A percentile compares a stretch with the other conserved stretches of the same genome.
These are phyloP conservation scores for Ennomos erosarius DNA, from an alignment of 2,888 invertebrate genomes.

Conservation along the genomic window DNA sequence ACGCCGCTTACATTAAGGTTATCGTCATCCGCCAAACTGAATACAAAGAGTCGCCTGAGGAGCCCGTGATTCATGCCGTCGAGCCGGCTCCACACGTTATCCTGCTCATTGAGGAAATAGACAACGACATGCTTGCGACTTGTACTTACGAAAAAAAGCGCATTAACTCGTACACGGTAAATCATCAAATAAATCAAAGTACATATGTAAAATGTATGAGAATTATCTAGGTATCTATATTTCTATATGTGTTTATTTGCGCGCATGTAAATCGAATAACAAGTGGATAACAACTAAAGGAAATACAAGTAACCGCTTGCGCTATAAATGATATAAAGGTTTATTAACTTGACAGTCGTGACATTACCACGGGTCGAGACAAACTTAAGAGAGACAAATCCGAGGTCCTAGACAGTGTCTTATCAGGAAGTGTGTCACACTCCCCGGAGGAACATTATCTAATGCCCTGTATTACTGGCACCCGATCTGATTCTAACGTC, in stretches of 20 bases:
- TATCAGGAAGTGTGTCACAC: slow-evolving; percentile 60
- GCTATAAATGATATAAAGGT: slow-evolving; percentile 46
- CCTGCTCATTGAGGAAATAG: slow-evolving; percentile 68
- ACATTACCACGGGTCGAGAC: slow-evolving; percentile 47
- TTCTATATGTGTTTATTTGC: too few relatives aligned
- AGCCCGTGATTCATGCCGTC: slow-evolving; percentile 73
- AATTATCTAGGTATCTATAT: too few relatives aligned
- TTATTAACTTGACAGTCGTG: slow-evolving; percentile 46
- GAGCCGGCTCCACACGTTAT: slow-evolving; percentile 70
- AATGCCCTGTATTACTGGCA: slow-evolving; percentile 60
- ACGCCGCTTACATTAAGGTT: slow-evolving; percentile 84
- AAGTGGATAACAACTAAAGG: too few relatives aligned
- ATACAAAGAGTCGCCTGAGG: slow-evolving; percentile 76
- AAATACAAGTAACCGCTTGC: too few relatives aligned
- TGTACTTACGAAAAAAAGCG: slow-evolving; percentile 48
- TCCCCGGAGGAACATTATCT: slow-evolving; percentile 68
- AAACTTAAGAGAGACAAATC: slow-evolving; percentile 56
- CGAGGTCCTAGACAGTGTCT: slow-evolving; percentile 61
- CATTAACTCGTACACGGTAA: slow-evolving; percentile 42
- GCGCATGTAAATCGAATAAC: too few relatives aligned
- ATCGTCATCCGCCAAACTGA: slow-evolving; percentile 83
- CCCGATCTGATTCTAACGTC: slow-evolving; percentile 64
- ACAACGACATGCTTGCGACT: slow-evolving; percentile 51
- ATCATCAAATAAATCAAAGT: slow-evolving; percentile 33
- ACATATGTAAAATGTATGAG: slow-evolving; percentile 5